phyloP scores from a whole-genome alignment of 1,140 invertebrate genomes.

The Aphaenogaster ashmeadi region DNA sequence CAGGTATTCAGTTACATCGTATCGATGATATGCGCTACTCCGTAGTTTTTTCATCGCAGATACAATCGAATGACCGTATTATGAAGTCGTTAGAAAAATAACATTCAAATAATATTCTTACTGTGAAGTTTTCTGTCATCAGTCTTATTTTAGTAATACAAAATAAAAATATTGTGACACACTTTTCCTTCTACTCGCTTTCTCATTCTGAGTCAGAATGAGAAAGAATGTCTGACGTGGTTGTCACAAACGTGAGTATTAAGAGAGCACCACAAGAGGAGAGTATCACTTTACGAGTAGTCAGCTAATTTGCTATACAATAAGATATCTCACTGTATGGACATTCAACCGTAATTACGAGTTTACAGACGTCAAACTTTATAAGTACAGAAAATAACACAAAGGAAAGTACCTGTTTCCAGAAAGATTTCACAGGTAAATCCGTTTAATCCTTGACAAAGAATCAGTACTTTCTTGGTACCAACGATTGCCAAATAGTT shows the following conservation, averaged over 20 bases:
- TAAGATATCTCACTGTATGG: neutral
- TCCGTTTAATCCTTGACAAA: constrained; percentile 12
- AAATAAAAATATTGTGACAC: neutral
- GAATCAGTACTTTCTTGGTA: constrained; percentile 20
- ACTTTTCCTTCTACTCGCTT: neutral
- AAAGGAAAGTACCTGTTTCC: constrained; percentile 8
- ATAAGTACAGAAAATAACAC: neutral
- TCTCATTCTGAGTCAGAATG: neutral
- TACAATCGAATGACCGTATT: neutral
- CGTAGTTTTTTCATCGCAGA: neutral
- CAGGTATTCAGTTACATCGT: neutral
- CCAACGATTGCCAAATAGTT: constrained; percentile 53
- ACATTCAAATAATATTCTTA: neutral
- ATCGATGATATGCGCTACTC: neutral
- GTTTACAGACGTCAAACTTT: neutral
- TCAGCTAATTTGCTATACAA: neutral
- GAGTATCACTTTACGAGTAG: neutral
- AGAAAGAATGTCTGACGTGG: neutral
- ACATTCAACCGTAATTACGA: constrained; percentile 10
- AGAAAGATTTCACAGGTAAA: neutral
- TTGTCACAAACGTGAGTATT: neutral
- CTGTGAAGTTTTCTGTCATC: neutral
- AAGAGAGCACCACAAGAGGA: neutral
- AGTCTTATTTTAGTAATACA: neutral
- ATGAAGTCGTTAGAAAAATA: constrained; percentile 14